Conservation (phyloP, 1,140 invertebrate genomes). For the Hormaphis cornu region DNA sequence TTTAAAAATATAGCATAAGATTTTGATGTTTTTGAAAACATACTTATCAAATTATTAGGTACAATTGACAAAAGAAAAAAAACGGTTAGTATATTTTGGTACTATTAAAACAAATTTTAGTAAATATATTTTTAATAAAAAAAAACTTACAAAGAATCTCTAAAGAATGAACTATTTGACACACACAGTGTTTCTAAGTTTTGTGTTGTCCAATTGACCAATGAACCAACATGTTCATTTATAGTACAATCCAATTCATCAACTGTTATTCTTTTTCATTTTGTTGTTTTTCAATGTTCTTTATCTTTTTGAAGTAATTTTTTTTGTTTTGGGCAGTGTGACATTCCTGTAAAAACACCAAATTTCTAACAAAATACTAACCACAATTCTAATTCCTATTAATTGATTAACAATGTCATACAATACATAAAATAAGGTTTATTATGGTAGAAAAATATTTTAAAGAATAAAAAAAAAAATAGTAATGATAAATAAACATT, state of each 20-base stretch:
- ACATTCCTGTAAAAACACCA: constrained; percentile 43
- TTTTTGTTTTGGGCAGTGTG: constrained; percentile 48
- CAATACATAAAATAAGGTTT: no score
- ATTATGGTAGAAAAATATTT: no score
- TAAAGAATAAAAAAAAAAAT: no score
- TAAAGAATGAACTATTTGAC: constrained; percentile 53
- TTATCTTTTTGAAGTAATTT: constrained; percentile 54
- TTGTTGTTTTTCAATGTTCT: constrained; percentile 58
- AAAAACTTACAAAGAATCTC: constrained; percentile 18
- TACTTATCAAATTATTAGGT: no score
- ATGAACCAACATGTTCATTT: constrained; percentile 58
- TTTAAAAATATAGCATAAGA: no score
- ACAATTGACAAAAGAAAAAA: no score
- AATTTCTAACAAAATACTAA: not conserved
- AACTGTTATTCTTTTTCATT: constrained; percentile 53
- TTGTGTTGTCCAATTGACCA: constrained; percentile 61
- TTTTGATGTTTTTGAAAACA: no score
- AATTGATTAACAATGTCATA: no score
- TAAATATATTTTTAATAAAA: no score
- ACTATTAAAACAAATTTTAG: no score
- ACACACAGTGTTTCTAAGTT: constrained; percentile 60
- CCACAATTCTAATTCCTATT: constrained; percentile 28
- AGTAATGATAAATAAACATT: no score
- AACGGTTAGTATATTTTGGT: no score
- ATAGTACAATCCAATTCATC: constrained; percentile 53